Evolutionary conservation across 2,113 vertebrate species (phyloP), one percentile per base, ranked within the genome.

Genomic region (Nycticebus coucang): DNA sequence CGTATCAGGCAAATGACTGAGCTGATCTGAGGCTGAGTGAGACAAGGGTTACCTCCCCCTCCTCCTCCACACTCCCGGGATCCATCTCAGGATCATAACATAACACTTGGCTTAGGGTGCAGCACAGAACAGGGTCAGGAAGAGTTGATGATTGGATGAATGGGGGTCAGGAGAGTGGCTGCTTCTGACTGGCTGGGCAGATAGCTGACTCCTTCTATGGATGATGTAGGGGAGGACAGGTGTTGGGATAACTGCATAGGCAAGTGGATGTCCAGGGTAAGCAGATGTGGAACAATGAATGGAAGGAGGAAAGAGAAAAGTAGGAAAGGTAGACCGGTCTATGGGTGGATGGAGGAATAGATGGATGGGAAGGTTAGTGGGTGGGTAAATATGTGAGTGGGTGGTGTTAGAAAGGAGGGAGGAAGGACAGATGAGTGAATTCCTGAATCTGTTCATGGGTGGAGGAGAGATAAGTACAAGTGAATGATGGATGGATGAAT

Each of bases 91-190:
- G 33, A 60, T 24, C 4, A 7, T 15, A 18, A 78, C 12, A 15
- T 15, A 18, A 78, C 12, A 15, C 77, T 28, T 55, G 28, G 5
- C 12, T 85, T 71, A 22, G 64, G 37, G 30, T n/a, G 37, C 59
- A 84, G 82, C 59, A 50, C 14, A 41, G 55, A 69, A 19, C 8
- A 15, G 24, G 5, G 35, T 41, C 37, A 21, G 41, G 75, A 91
- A 64, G 24, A 22, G 26, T 37, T 26, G 4, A 3, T 45, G 45
- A 74, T 1, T 55, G 71, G 33, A 35, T 45, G 24, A 17, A 28
- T 28, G 26, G 4, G 9, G 26, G 2, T 17, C 13, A 12, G 10
- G 5, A 4, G 7, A 15, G n/a, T 10, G 68, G 57, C 24, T 5
- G 64, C 85, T 14, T 45, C 33, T 50, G 33, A 13, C 14, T 10